Conservation (phyloP, 2,113 vertebrate species). For the Saccopteryx bilineata region DNA sequence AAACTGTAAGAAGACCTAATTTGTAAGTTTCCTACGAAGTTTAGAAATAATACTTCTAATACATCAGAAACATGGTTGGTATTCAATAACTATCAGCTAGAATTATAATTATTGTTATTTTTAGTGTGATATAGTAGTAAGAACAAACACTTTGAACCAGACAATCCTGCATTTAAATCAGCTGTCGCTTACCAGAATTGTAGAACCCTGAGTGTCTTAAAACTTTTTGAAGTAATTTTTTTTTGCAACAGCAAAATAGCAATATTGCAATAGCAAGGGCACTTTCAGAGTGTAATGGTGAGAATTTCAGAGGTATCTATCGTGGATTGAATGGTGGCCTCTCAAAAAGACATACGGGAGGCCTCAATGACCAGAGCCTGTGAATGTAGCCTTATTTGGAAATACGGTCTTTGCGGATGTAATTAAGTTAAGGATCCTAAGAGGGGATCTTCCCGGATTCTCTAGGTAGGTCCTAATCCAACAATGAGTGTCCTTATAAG, state of each 20-base stretch:
- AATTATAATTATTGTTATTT: not conserved
- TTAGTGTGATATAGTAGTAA: not conserved
- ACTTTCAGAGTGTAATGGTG: not conserved
- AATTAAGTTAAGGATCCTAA: not conserved
- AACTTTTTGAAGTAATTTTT: constrained; percentile 28
- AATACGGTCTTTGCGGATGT: not conserved
- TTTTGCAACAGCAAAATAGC: too few species aligned
- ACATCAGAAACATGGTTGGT: not conserved
- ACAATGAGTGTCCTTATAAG: not conserved
- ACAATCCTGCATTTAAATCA: constrained; percentile 28
- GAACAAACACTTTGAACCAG: constrained; percentile 32
- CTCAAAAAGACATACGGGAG: not conserved
- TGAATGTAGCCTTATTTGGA: not conserved
- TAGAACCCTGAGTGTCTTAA: not conserved
- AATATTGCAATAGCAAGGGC: too few species aligned
- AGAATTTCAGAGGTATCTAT: not conserved
- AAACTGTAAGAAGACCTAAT: not conserved
- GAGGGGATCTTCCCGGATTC: not conserved
- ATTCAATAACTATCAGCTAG: not conserved
- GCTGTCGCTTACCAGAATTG: not conserved
- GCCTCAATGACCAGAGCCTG: not conserved
- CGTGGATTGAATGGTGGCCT: not conserved
- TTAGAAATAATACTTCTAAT: not conserved
- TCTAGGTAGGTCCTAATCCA: not conserved
- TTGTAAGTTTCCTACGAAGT: not conserved